Evolutionary conservation across 2,888 invertebrate species (phyloP).

Genomic region (Megaustenia siamemsis): DNA sequence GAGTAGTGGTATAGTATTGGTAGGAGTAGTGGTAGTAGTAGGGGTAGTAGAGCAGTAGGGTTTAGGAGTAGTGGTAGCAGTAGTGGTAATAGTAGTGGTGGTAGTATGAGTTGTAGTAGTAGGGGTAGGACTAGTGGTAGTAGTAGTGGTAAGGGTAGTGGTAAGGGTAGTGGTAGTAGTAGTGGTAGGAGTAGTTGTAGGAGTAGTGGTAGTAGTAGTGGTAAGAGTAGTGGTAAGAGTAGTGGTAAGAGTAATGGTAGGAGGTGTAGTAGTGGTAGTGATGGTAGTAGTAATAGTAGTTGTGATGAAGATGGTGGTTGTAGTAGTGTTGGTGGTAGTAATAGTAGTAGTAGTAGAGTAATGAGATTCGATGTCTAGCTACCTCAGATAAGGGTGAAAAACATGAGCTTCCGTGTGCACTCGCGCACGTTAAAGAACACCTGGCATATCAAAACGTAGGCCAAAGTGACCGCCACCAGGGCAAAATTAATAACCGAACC

Average conservation of each 20-base stretch:
- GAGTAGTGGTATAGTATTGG: too few relatives aligned
- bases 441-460: too few relatives aligned
- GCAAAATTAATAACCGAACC: too few relatives aligned
- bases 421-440: too few relatives aligned
- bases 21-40: not conserved
- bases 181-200: not conserved
- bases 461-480: too few relatives aligned
- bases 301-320: too few relatives aligned
- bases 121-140: not conserved
- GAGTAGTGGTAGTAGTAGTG: too few relatives aligned
- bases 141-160: not conserved
- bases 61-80: not conserved
- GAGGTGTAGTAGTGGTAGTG: not conserved
- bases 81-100: not conserved
- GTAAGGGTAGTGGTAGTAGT: not conserved
- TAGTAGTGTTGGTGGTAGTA: not conserved
- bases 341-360: not conserved
- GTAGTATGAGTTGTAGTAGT: too few relatives aligned
- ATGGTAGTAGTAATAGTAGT: too few relatives aligned
- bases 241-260: not conserved
- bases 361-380: too few relatives aligned
- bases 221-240: not conserved
- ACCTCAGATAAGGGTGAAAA: too few relatives aligned
- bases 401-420: too few relatives aligned
- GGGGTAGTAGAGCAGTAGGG: slow-evolving; percentile 17